Conservation (phyloP, 2,888 invertebrate genomes). For the Scaptomyza tumidula region DNA sequence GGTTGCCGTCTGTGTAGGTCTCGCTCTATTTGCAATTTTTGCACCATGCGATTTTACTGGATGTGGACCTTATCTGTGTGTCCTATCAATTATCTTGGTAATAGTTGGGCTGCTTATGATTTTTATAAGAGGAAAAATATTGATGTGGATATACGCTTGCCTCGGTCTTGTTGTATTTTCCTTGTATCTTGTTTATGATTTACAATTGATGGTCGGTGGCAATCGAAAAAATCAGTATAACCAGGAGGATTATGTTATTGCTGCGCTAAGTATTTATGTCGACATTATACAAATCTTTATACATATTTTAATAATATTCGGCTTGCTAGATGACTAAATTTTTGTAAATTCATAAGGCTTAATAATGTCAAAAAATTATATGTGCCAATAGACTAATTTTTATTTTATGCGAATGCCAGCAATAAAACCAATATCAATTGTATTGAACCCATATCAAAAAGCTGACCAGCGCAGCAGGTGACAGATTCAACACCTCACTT, state of each 20-base stretch:
- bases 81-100: not conserved
- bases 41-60: constrained; percentile 63
- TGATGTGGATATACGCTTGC: not conserved
- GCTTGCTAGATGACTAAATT: constrained; percentile 29
- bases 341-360: no score
- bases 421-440: no score
- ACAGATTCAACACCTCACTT: constrained; percentile 18
- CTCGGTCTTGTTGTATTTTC: constrained; percentile 20
- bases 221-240: constrained; percentile 20
- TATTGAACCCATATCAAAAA: constrained; percentile 29
- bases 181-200: constrained; percentile 39
- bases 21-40: constrained; percentile 47
- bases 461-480: constrained; percentile 72
- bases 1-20: not conserved
- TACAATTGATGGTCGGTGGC: constrained; percentile 54
- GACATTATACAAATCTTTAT: constrained; percentile 49
- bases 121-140: not conserved
- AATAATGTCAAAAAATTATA: no score
- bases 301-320: constrained; percentile 37
- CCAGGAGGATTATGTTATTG: constrained; percentile 59
- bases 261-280: constrained; percentile 54
- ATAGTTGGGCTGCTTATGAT: not conserved
- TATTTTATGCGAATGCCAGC: no score
- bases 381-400: no score
- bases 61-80: constrained; percentile 30